These are phyloP conservation scores for Melospiza georgiana DNA, from an alignment of 2,113 vertebrate genomes.

Conservation along the genomic window DNA sequence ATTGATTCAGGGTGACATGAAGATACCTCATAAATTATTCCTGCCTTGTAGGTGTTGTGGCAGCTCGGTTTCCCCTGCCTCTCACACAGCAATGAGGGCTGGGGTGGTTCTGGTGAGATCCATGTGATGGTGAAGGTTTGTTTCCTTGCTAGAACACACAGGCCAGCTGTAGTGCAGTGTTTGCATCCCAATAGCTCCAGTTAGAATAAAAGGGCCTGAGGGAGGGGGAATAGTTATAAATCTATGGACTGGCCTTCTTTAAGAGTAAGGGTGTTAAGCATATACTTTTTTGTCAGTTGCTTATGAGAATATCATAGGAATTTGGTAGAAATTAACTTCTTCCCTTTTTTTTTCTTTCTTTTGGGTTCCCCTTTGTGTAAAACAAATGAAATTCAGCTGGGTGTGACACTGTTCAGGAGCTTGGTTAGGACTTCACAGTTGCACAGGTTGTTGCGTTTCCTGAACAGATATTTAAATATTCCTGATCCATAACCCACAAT, in stretches of 20 bases:
- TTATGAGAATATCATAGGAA: background rate
- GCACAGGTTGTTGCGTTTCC: background rate
- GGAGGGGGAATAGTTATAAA: background rate
- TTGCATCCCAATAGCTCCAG: background rate
- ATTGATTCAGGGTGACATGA: background rate
- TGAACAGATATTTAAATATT: background rate
- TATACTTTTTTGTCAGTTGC: background rate
- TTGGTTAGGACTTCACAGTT: background rate
- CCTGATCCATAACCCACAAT: background rate
- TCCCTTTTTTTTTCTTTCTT: background rate
- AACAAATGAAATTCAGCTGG: background rate
- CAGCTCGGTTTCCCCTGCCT: background rate
- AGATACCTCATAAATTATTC: background rate
- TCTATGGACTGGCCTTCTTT: background rate
- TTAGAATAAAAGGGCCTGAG: background rate
- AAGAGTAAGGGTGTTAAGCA: background rate
- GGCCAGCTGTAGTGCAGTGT: background rate
- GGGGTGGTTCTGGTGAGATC: background rate
- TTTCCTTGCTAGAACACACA: background rate
- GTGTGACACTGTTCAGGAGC: background rate
- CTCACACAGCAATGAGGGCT: fast-evolving
- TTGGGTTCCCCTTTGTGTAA: background rate
- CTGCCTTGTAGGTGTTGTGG: background rate
- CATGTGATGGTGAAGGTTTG: fast-evolving
- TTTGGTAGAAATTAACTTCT: background rate